Base-by-base conservation (phyloP, 2,888 invertebrate species). In the Nebria brevicollis region DNA sequence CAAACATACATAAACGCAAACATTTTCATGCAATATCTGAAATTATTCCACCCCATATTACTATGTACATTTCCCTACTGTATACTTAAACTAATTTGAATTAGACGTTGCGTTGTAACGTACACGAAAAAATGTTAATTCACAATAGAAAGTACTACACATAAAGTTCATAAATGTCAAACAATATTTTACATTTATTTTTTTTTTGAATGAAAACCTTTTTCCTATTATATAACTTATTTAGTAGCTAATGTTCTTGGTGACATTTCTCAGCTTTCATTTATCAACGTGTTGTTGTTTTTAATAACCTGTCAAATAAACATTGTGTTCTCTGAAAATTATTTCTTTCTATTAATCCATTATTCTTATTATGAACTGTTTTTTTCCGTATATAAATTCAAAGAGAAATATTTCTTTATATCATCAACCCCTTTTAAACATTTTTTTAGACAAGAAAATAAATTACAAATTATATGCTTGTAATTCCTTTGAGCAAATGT, bases 1-100 rank as follows among this genome's bases (percentile, higher is more conserved):
- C 77, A 77, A 77, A 54, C 77, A 77, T 68, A 76, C 42, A 68
- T 20, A 76, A 76, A 76, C 76, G 76, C 76, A 76, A 76, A 76
- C 54, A 77, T 77, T 77, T 54, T 70, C 64, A 43, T 70, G 77
- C 68, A 26, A 68, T 54, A 54, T 54, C 13, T 3, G 54, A 54
- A 54, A 54, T 54, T 54, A 54, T 54, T 54, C 54, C 54, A 54
- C 54, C 54, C 54, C 54, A 13, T 34, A 34, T 34, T 34, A 34
- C 34, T 34, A 34, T 34, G 34, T 54, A 54, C 13, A 54, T 54
- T 54, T 54, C 54, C 54, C 54, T 54, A 54, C 54, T 7, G 6
- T 54, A 54, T 54, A 54, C 54, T 54, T 54, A 54, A 13, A 54
- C 11, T 54, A 54, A 54, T 54, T 8, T 54, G 13, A 54, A 54